These are phyloP conservation scores for Heliothis subflexa DNA, from an alignment of 1,140 invertebrate genomes.

Conservation along the genomic window DNA sequence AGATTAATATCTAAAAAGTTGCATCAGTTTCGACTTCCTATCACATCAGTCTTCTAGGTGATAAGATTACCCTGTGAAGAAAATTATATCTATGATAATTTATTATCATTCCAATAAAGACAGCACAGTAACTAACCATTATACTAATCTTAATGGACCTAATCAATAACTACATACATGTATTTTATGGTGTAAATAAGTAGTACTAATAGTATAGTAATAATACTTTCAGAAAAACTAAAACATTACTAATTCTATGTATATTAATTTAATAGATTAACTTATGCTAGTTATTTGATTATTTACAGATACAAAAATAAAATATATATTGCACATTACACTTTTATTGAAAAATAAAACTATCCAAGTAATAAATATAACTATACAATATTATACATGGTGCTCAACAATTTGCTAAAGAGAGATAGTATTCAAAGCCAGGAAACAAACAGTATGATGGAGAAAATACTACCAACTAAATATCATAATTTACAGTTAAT, in stretches of 20 bases:
- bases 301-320: too few relatives aligned
- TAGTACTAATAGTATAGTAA: too few relatives aligned
- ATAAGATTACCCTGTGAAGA: background rate
- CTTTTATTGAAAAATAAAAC: background rate
- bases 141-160: background rate
- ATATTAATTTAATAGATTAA: too few relatives aligned
- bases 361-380: background rate
- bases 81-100: background rate
- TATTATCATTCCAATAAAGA: background rate
- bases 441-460: background rate
- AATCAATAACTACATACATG: too few relatives aligned
- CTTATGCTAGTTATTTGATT: too few relatives aligned
- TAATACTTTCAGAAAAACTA: too few relatives aligned
- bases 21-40: too few relatives aligned
- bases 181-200: too few relatives aligned
- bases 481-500: background rate
- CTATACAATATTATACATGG: background rate
- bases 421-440: constrained; percentile 2
- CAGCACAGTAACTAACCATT: background rate
- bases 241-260: too few relatives aligned
- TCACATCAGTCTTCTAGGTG: too few relatives aligned
- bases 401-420: too few relatives aligned
- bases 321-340: background rate
- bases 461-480: constrained; percentile 16
- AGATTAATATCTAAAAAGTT: too few relatives aligned